Evolutionary conservation across 2,888 invertebrate species (phyloP).

Genomic region (Eilema sororculum): DNA sequence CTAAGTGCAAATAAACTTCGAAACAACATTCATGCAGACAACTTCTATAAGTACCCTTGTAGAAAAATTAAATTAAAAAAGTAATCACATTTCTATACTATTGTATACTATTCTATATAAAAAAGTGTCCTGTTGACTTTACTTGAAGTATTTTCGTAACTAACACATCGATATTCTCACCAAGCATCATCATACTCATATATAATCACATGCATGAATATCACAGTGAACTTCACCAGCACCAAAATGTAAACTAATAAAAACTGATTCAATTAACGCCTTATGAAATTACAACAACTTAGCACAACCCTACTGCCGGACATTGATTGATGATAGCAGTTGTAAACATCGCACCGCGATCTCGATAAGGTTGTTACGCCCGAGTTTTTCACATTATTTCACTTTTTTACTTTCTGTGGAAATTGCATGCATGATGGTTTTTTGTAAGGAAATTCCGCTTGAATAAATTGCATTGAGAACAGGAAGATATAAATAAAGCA

Average conservation of each 20-base stretch:
- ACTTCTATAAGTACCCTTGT: too few species aligned
- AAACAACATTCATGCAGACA: too few species aligned
- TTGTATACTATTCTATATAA: too few species aligned
- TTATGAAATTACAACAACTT: conserved; percentile 61
- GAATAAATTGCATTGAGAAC: conserved; percentile 21
- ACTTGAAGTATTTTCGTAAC: too few species aligned
- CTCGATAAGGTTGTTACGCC: conserved; percentile 67
- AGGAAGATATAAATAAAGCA: conserved; percentile 17
- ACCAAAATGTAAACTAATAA: conserved; percentile 42
- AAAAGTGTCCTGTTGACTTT: too few species aligned
- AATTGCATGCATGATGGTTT: conserved; percentile 53
- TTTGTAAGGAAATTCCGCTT: conserved; percentile 38
- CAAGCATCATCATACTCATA: not conserved
- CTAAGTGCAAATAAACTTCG: not conserved
- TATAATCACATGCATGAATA: conserved; percentile 9
- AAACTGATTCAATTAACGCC: conserved; percentile 45
- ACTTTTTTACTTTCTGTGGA: conserved; percentile 55
- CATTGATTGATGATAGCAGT: conserved; percentile 69
- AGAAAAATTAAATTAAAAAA: too few species aligned
- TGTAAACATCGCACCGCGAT: conserved; percentile 68
- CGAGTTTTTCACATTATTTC: conserved; percentile 58
- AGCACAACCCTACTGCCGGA: conserved; percentile 54
- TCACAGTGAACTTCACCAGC: conserved; percentile 22
- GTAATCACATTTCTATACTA: too few species aligned
- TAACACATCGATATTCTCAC: not conserved